A percentile compares a stretch with the other conserved stretches of the same genome.
phyloP scores from a whole-genome alignment of 1,140 invertebrate genomes.

The Megalopta genalis region DNA sequence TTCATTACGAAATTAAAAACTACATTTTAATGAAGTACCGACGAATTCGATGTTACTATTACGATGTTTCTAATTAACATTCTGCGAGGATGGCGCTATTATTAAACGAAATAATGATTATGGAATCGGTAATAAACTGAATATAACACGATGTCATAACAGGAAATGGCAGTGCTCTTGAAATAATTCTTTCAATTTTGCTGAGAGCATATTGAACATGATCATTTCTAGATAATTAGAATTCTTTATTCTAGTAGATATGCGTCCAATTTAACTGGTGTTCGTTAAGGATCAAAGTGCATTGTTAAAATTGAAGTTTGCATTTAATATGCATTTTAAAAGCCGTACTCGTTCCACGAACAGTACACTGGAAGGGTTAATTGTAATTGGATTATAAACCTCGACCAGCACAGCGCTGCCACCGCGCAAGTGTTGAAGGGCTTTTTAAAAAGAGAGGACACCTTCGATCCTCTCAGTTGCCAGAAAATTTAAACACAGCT shows the following conservation, averaged over 20 bases:
- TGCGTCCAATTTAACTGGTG: background rate
- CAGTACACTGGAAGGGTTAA: background rate
- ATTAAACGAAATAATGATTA: too few relatives aligned
- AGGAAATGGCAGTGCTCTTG: too few relatives aligned
- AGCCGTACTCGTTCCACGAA: background rate
- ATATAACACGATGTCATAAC: too few relatives aligned
- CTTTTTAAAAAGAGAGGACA: background rate
- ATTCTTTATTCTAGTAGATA: background rate
- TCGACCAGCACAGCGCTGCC: background rate
- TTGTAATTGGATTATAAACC: constrained; percentile 9
- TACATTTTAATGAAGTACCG: too few relatives aligned
- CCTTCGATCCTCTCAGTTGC: background rate
- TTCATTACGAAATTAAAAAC: too few relatives aligned
- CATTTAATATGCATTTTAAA: constrained; percentile 16
- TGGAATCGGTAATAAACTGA: too few relatives aligned
- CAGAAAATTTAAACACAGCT: background rate
- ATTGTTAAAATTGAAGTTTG: background rate
- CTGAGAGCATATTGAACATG: background rate
- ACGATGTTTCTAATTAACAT: too few relatives aligned
- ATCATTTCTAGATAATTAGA: background rate
- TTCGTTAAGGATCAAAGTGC: background rate
- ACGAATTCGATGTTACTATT: too few relatives aligned
- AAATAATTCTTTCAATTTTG: background rate
- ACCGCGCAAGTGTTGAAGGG: background rate
- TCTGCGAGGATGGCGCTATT: too few relatives aligned